These are phyloP conservation scores for Aphodius granarius DNA, from an alignment of 2,888 invertebrate species.

Conservation along the genomic window DNA sequence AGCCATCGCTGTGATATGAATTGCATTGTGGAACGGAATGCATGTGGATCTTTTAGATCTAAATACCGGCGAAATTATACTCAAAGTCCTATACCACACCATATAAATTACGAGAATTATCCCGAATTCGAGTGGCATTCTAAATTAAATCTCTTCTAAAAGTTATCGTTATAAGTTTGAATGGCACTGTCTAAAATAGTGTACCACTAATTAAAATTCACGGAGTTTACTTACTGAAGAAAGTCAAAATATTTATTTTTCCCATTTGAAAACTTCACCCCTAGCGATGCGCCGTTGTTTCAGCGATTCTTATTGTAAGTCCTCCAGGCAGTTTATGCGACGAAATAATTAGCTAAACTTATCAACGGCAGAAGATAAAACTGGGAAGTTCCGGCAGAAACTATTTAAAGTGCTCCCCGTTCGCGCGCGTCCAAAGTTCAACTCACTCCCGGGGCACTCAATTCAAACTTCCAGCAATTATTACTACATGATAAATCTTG, in stretches of 20 bases:
- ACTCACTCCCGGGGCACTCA: background rate
- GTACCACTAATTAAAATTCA: too few species aligned
- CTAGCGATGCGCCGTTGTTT: background rate
- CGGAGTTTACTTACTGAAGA: background rate
- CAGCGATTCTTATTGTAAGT: background rate
- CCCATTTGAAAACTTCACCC: background rate
- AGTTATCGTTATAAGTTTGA: too few species aligned
- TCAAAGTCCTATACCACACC: too few species aligned
- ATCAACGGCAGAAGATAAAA: conserved; percentile 13
- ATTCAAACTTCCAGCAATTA: conserved; percentile 14
- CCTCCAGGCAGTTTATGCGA: background rate
- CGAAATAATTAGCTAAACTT: conserved; percentile 14
- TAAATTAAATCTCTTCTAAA: too few species aligned
- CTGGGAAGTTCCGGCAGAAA: conserved; percentile 1
- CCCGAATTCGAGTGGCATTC: too few species aligned
- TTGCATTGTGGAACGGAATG: too few species aligned
- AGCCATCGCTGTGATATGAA: too few species aligned
- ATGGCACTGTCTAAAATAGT: too few species aligned
- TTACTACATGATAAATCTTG: conserved; percentile 15
- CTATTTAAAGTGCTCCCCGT: conserved; percentile 13
- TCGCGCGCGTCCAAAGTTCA: conserved; percentile 3
- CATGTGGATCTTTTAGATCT: too few species aligned
- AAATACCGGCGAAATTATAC: too few species aligned
- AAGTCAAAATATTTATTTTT: background rate
- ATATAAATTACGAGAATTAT: too few species aligned